Conservation (phyloP, 2,888 invertebrate genomes). For the Tuta absoluta region DNA sequence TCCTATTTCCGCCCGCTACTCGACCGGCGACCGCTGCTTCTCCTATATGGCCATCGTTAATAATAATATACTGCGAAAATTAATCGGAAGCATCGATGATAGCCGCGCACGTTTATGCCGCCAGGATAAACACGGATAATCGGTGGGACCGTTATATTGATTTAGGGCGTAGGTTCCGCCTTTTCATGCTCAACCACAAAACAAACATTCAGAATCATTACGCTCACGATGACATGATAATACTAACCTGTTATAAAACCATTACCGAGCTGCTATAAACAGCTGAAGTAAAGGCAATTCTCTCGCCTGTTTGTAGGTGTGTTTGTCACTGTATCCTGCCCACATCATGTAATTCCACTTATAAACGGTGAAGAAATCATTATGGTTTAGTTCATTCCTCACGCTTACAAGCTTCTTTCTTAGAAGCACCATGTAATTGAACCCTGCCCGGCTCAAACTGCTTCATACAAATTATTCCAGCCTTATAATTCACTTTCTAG, state of each 20-base stretch:
- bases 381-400: slow-evolving; percentile 46
- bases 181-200: slow-evolving; percentile 36
- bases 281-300: neutral
- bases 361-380: slow-evolving; percentile 46
- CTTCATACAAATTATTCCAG: slow-evolving; percentile 56
- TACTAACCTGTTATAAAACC: neutral
- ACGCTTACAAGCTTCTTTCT: slow-evolving; percentile 47
- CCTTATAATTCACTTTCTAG: slow-evolving; percentile 64
- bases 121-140: slow-evolving; percentile 68
- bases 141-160: slow-evolving; percentile 59
- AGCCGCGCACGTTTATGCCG: slow-evolving; percentile 59
- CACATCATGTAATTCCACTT: slow-evolving; percentile 40
- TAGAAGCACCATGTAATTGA: slow-evolving; percentile 57
- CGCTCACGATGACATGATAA: slow-evolving; percentile 21
- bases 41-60: slow-evolving; percentile 52
- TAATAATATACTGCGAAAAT: slow-evolving; percentile 57
- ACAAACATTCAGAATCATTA: slow-evolving; percentile 30
- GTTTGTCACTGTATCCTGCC: slow-evolving; percentile 38
- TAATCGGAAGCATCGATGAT: slow-evolving; percentile 69
- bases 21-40: slow-evolving; percentile 41
- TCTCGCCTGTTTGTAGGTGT: slow-evolving; percentile 7
- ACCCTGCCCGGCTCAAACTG: slow-evolving; percentile 47
- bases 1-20: slow-evolving; percentile 52
- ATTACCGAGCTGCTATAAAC: neutral
- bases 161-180: slow-evolving; percentile 59